Percentiles rank a stretch among this genome's conserved stretches.
These are phyloP conservation scores for Enhydra lutris DNA, from an alignment of 2,113 vertebrate genomes.

Conservation along the genomic window DNA sequence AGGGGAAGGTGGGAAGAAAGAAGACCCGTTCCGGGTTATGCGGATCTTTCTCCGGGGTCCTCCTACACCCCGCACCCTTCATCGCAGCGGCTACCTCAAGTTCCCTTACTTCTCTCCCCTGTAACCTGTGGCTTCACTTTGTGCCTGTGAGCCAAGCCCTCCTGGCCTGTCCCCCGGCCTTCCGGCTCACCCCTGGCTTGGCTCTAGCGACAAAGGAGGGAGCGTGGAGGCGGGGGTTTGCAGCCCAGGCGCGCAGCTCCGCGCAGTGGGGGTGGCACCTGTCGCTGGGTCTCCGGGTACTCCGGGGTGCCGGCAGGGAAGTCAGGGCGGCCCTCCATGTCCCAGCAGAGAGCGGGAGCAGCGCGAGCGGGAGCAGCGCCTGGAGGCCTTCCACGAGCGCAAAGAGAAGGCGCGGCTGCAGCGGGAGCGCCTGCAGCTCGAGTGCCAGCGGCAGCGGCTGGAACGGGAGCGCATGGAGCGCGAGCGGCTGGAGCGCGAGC, in stretches of 20 bases:
- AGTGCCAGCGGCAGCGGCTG: slow-evolving; percentile 92
- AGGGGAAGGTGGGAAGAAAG: not conserved
- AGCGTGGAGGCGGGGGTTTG: no score
- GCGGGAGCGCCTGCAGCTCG: slow-evolving; percentile 89
- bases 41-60: not conserved
- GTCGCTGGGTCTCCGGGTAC: no score
- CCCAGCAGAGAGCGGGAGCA: slow-evolving; percentile 85
- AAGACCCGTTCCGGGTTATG: fast-evolving
- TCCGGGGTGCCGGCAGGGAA: not conserved
- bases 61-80: not conserved
- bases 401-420: slow-evolving; percentile 91
- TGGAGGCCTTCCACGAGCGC: slow-evolving; percentile 89
- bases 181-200: not conserved
- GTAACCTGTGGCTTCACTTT: not conserved
- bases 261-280: no score
- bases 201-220: not conserved
- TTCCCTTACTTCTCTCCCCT: not conserved
- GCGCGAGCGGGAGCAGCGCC: slow-evolving; percentile 90
- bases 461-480: slow-evolving; percentile 94
- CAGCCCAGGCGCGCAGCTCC: not conserved
- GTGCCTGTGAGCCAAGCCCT: not conserved
- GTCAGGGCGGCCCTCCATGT: not conserved
- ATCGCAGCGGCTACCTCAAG: no score
- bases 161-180: no score
- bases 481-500: slow-evolving; percentile 92